Base-by-base conservation (phyloP, 1,140 invertebrate genomes). In the Aphaenogaster rudis region DNA sequence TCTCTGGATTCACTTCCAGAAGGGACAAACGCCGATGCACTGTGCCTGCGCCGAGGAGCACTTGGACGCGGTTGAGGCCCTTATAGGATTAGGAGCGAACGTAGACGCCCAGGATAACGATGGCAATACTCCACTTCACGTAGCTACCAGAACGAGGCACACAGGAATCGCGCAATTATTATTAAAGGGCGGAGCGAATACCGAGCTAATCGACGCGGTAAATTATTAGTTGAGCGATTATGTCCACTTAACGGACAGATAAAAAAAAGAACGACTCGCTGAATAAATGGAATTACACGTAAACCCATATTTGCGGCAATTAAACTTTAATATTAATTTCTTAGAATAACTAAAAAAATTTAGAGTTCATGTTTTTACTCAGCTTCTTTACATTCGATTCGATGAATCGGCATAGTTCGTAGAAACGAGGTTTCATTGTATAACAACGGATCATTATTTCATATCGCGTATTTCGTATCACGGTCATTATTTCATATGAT, bases 121-220 rank as follows among this genome's bases (percentile, higher is more conserved):
- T 52, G 97, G 97, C 17, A 98, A 98, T 90, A 97, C 97, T 0
- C 97, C 98, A 0, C 95, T 99, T 15, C 98, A 99, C 93, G 95
- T 97, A 28, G 98, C 98, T 17, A 97, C 98, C 17, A 96, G 97
- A 88, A 97, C 98, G 92, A 97, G 98, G 91, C 97, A 98, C 92
- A 97, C 97, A 2, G 96, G 96, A 57, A 96, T 98, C 36, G 98
- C 98, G 45, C 96, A 97, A 88, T 95, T 97, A 61, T 95, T 99
- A 17, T 92, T 97, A 33, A 96, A 96, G 72, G 93, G 95, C 9
- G 96, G 96, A 28, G 96, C 96, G 52, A 95, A 96, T 77, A 96
- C 96, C 0, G 96, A 97, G 90, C 92, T 96, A 57, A 95, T 95
- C 76, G 96, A 97, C 92, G 92, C 94, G 82, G 96, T 97, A 94